Base-by-base conservation (phyloP, 37 sponge, comb jelly and placozoan genomes). In the Hormiphora californensis region DNA sequence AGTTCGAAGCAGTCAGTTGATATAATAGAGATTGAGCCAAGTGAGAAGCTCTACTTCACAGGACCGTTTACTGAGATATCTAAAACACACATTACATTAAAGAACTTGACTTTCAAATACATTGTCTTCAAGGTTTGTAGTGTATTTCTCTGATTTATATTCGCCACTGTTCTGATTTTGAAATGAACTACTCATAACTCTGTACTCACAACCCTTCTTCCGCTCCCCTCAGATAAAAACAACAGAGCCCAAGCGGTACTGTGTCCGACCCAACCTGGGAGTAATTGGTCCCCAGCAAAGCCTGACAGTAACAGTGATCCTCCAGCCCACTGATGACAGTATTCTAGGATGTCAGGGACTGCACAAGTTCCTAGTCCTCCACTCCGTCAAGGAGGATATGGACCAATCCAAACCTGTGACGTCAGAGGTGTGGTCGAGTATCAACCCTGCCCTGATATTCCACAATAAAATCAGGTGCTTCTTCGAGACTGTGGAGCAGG, bases 201-300 rank as follows among this genome's bases (percentile, higher is more conserved):
- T 0, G 0, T 44, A 4, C 49, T 22, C 55, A 54, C 27, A 0
- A 1, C 22, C 22, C 55, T 5, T 27, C 8, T 23, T 44, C 1
- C 1, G 59, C 23, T 36, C 53, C 19, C 40, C 38, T 54, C 54
- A 94, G 94, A 91, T 94, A 30, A 94, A 94, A 55, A 94, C 94
- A 0, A 94, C 94, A 35, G 92, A 92, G 39, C 94, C 94, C 44
- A 55, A 19, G 0, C 62, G 90, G 5, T 94, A 94, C 73, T 88
- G 91, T 85, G 94, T 94, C 1, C 55, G 90, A 54, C 94, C 94
- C 12, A 94, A 91, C 39, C 22, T 92, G 23, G 90, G 90, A 12
- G 63, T 87, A 0, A 85, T 94, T 32, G 88, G 88, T 0, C 63
- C 87, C 0, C 85, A 87, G 39, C 51, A 86, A 11, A 46, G 51